Base-by-base conservation (phyloP, 2,797 vertebrate species). In the Micropoecilia bifurca region DNA sequence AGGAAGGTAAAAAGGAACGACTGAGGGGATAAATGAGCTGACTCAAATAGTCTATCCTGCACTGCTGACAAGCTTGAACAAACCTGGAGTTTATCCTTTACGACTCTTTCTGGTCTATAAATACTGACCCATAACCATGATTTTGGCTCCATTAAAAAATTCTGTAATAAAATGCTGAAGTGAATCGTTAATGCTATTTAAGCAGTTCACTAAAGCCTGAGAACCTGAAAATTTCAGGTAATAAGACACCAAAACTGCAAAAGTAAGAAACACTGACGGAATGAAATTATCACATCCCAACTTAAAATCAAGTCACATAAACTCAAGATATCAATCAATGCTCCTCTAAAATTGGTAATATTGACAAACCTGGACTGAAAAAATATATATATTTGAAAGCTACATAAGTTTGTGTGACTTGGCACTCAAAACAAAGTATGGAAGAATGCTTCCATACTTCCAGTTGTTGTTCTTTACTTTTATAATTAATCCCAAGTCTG, bases 141-240 rank as follows among this genome's bases (percentile, higher is more conserved):
- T 73, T 79, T 22, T 39, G 13, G 20, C 47, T 46, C 12, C 59
- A 75, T 22, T 10, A 43, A 84, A 83, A 61, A 61, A 33, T 61
- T 86, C 61, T 48, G 66, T 79, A 81, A 66, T 83, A 75, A 90
- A 89, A 88, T 89, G 85, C 80, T 82, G 74, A 76, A 84, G 83
- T 83, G 90, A 91, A 87, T 83, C 45, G 2, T 75, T 80, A 79
- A 73, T 66, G n/a, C 30, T 14, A 63, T 63, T 8, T 3, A 63
- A 36, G 6, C 30, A 59, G 28, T 25, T 57, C 25, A 55, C 61
- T 80, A 76, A 78, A 86, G 77, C 77, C 33, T 63, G 43, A 47
- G 50, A 22, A 6, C 75, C 36, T 43, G 39, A 25, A 25, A n/a
- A 43, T 0, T 7, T 69, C 25, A 25, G 10, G 2, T n/a, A 69